Base-by-base conservation (phyloP, 2,888 invertebrate genomes). In the Cepaea hortensis region DNA sequence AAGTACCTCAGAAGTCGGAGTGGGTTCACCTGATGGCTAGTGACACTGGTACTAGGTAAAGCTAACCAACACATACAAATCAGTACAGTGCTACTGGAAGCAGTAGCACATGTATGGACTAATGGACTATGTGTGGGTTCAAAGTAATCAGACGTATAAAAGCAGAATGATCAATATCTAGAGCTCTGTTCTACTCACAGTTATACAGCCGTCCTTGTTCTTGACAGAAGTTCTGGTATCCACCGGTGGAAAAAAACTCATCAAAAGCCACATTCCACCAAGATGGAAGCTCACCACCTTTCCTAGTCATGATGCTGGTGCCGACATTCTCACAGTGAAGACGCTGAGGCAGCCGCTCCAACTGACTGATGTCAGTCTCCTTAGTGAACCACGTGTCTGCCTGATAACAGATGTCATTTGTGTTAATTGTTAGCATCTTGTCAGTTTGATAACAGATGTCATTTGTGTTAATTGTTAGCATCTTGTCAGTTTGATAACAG, bases 181-280 rank as follows among this genome's bases (percentile, higher is more conserved):
- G 55, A 11, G 55, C 11, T 55, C 55, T 55, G 55, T 81, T n/a
- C 20, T 50, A 85, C 85, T 85, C 72, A 85, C 85, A 46, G 20
- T 85, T 65, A n/a, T 79, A 55, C 11, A 55, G 18, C 55, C 18
- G 7, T 0, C 81, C 48, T 13, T 75, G 35, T 23, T 81, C 75
- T 50, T 70, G 13, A 77, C 86, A 86, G 76, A 86, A 86, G 18
- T 18, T 15, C 35, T 46, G 35, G 85, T 86, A 89, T 5, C 80
- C 87, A 23, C 89, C 89, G 23, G 89, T 84, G 6, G 46, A 46
- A 50, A 82, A 86, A 48, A 87, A 89, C 68, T 86, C 75, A n/a
- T 76, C 80, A 81, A 89, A 89, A 46, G 88, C 89, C 50, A 84
- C 81, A 70, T 89, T 87, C 89, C 89, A 89, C 89, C 89, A 89